These are phyloP conservation scores for Syngnathus scovelli DNA, from an alignment of 2,113 vertebrate genomes.

Conservation along the genomic window DNA sequence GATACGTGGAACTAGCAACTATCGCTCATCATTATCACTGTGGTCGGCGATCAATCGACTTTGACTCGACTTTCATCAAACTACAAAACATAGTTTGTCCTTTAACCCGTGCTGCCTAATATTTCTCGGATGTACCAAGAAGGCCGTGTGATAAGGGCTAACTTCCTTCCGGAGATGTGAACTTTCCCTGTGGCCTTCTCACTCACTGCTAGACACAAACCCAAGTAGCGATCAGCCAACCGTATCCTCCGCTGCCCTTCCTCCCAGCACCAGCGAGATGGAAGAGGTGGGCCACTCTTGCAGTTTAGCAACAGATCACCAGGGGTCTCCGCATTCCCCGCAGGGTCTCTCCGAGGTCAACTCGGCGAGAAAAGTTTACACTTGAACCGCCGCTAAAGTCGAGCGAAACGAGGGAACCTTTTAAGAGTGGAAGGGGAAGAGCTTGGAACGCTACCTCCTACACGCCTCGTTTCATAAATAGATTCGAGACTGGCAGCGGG, in stretches of 20 bases:
- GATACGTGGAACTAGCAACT: too few species aligned
- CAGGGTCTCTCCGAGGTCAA: conserved; percentile 53
- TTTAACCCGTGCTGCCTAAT: neutral
- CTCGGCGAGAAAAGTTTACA: conserved; percentile 63
- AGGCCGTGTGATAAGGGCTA: neutral
- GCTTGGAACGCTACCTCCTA: conserved; percentile 64
- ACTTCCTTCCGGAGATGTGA: neutral
- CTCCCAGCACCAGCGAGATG: conserved; percentile 43
- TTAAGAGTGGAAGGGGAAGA: conserved; percentile 57
- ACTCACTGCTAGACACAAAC: conserved; percentile 21
- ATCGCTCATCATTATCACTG: too few species aligned
- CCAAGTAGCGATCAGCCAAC: conserved; percentile 19
- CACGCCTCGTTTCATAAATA: conserved; percentile 65
- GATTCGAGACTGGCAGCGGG: conserved; percentile 49
- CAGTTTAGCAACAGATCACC: conserved; percentile 57
- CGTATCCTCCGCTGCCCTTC: conserved; percentile 43
- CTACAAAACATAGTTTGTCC: too few species aligned
- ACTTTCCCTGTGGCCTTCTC: conserved; percentile 10
- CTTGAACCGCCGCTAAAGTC: conserved; percentile 58
- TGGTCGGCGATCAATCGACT: too few species aligned
- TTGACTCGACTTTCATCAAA: too few species aligned
- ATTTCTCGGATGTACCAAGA: neutral
- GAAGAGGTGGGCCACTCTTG: conserved; percentile 55
- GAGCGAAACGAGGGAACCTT: conserved; percentile 62
- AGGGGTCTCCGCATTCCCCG: conserved; percentile 56